Evolutionary conservation across 2,888 invertebrate species (phyloP).

Genomic region (Caenorhabditis doughertyi): DNA sequence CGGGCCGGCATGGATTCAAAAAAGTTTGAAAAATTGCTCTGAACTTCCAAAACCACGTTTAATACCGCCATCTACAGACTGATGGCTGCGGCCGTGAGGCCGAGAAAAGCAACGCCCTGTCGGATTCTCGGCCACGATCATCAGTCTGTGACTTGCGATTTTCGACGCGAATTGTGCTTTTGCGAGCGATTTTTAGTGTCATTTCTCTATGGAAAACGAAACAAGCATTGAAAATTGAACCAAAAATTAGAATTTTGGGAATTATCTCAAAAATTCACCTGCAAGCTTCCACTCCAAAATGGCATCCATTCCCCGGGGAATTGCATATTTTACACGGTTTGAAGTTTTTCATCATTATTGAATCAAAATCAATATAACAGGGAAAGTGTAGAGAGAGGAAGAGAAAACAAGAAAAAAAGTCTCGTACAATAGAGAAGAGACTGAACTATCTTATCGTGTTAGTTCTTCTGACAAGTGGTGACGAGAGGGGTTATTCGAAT

Average conservation of each 20-base stretch:
- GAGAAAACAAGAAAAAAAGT: not conserved
- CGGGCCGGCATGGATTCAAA: no score
- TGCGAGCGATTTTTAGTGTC: no score
- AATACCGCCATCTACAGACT: no score
- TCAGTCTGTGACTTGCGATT: no score
- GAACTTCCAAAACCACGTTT: not conserved
- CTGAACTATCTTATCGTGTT: not conserved
- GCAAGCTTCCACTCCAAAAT: constrained; percentile 61
- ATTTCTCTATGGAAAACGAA: no score
- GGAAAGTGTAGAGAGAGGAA: not conserved
- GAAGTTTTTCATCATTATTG: constrained; percentile 8
- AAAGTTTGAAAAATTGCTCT: not conserved
- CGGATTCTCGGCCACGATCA: no score
- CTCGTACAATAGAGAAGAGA: constrained; percentile 9
- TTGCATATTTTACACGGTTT: constrained; percentile 46
- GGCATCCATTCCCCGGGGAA: constrained; percentile 44
- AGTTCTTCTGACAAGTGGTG: constrained; percentile 17
- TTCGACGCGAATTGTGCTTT: no score
- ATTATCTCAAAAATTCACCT: constrained; percentile 4
- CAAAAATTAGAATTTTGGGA: no score
- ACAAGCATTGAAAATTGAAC: no score
- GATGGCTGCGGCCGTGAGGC: no score
- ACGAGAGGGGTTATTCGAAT: not conserved
- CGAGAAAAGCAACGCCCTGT: no score
- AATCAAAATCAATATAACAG: not conserved